Evolutionary conservation across 2,797 vertebrate genomes (phyloP).

Genomic region (Bufotes viridis): DNA sequence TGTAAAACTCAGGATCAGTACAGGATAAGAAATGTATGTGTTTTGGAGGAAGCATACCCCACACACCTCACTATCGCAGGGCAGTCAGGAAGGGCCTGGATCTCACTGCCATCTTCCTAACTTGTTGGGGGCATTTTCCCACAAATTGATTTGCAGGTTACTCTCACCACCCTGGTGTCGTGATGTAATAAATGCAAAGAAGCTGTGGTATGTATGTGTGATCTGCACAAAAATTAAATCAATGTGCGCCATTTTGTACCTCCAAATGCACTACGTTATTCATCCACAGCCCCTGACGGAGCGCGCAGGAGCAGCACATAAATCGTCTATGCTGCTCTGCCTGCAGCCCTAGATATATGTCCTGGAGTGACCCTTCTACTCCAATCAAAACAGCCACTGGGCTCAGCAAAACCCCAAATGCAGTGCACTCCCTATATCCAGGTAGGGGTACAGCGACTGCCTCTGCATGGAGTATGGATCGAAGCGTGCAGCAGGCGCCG

Average conservation of each 20-base stretch:
- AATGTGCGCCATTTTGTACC: neutral
- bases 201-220: neutral
- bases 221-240: neutral
- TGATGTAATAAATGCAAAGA: neutral
- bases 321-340: neutral
- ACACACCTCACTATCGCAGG: too few species aligned
- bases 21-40: neutral
- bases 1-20: too few species aligned
- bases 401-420: too few species aligned
- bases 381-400: neutral
- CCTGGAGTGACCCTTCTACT: neutral
- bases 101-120: neutral
- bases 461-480: neutral
- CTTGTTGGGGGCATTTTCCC: neutral
- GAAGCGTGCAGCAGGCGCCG: neutral
- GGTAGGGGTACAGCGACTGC: neutral
- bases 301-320: neutral
- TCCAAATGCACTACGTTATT: neutral
- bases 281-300: neutral
- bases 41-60: too few species aligned
- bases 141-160: neutral
- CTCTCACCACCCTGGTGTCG: neutral
- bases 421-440: neutral
- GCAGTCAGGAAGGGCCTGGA: too few species aligned
- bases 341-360: conserved; percentile 7